Base-by-base conservation (phyloP, 1,140 invertebrate genomes). In the Drosophila ficusphila region DNA sequence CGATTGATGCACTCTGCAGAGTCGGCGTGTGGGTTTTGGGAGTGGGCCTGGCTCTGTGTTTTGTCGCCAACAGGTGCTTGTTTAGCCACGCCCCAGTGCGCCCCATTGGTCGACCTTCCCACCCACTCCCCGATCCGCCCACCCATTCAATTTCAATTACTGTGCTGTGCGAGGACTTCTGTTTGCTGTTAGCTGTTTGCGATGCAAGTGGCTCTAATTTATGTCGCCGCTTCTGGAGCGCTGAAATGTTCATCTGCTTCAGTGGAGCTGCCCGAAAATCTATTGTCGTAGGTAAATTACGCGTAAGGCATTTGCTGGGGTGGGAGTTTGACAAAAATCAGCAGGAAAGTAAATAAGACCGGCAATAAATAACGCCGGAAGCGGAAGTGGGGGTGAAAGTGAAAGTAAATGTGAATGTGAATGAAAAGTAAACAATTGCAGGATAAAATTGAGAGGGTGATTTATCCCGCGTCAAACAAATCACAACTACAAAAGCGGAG, bases 281-380 rank as follows among this genome's bases (percentile, higher is more conserved):
- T 51, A 64, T 74, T 74, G 71, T 74, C 58, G 57, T 48, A 53
- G 70, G 48, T 62, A 74, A 74, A 65, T 74, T 74, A 64, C 56
- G 69, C 69, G 58, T 74, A 36, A 39, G 48, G 48, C 68, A 62
- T 64, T 72, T 57, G 51, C 36, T 70, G 46, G 27, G 12, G 23
- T 8, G 19, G 21, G 23, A 41, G 60, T 52, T 44, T 62, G 53
- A 73, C 31, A 48, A 53, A 74, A 79, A 73, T 49, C 67, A 60
- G 53, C 44, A 54, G 29, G 16, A 70, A 71, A 51, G 46, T 42
- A 72, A 72, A 72, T 60, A 44, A 72, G 46, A 12, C n/a, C 14
- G 46, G 31, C 67, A 54, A 44, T 67, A 67, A 67, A 67, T 67
- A 67, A 67, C 64, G 21, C 61, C 36, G 62, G 61, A 52, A 67